Base-by-base conservation (phyloP, 1,140 invertebrate species). In the Papilio polyxenes region DNA sequence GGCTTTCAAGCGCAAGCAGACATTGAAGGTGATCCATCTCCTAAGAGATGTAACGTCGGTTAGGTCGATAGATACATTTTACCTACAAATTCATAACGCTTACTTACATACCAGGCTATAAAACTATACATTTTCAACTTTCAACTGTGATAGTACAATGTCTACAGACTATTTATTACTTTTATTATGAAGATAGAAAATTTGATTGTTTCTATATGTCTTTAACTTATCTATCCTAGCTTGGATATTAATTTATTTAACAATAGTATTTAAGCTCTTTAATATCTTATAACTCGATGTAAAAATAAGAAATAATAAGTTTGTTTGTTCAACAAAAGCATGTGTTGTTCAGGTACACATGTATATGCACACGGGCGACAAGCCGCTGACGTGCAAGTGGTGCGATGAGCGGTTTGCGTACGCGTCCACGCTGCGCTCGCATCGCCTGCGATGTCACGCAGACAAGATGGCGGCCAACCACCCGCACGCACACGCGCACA, bases 371-470 rank as follows among this genome's bases (percentile, higher is more conserved):
- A 95, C 94, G 44, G 94, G 94, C 75, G 93, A 93, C 87, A 95
- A 94, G 87, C 94, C 94, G 77, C 87, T 95, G n/a, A 89, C 91
- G 56, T 95, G 94, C 87, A 94, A 94, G 85, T 95, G 93, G 94
- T 95, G 94, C 87, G 91, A 93, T 82, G 93, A 94, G 85, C 90
- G 92, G 76, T 95, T 95, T 85, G 90, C 93, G 80, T 95, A 95
- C 88, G 93, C 93, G 87, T 95, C 94, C 7, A 94, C 93, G 79
- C 89, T 94, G 82, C 93, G 94, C 84, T 92, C 93, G 84, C 94
- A 95, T 87, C 93, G 94, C 40, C 87, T 94, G 87, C 91, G 93
- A 75, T 92, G 91, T 77, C 94, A 95, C 82, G 91, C 92, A 17
- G 93, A 94, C 88, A 92, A 94, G 86, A 89, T 92, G 89, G 86